phyloP scores from a whole-genome alignment of 2,797 vertebrate species.

The Enteromius treurensis region DNA sequence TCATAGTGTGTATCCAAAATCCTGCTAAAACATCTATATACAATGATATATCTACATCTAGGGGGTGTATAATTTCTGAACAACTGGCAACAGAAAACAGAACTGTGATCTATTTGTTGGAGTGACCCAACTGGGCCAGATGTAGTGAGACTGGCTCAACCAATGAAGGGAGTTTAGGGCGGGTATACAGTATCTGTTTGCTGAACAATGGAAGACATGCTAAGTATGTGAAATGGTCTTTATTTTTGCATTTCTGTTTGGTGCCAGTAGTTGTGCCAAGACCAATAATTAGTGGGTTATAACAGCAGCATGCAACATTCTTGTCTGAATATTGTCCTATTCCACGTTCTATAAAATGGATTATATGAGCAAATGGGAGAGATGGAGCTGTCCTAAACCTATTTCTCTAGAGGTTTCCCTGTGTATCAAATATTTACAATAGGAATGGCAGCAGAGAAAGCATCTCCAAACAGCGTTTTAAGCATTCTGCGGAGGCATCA shows the following conservation, averaged over 20 bases:
- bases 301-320: neutral
- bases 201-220: conserved; percentile 5
- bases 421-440: conserved; percentile 2
- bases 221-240: neutral
- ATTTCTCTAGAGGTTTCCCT: neutral
- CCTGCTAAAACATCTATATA: neutral
- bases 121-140: neutral
- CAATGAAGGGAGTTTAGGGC: neutral
- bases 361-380: conserved; percentile 1
- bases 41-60: neutral
- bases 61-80: neutral
- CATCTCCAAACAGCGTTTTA: conserved; percentile 14
- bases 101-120: neutral
- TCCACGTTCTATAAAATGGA: neutral
- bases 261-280: neutral
- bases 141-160: neutral
- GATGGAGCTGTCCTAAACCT: neutral
- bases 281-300: neutral
- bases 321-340: neutral
- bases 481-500: conserved; percentile 3
- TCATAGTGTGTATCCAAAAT: neutral
- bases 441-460: neutral
- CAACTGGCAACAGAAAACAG: conserved; percentile 13
- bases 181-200: neutral
- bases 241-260: conserved; percentile 7